phyloP scores from a whole-genome alignment of 2,888 invertebrate genomes.

The Ornithoptera priamus region DNA sequence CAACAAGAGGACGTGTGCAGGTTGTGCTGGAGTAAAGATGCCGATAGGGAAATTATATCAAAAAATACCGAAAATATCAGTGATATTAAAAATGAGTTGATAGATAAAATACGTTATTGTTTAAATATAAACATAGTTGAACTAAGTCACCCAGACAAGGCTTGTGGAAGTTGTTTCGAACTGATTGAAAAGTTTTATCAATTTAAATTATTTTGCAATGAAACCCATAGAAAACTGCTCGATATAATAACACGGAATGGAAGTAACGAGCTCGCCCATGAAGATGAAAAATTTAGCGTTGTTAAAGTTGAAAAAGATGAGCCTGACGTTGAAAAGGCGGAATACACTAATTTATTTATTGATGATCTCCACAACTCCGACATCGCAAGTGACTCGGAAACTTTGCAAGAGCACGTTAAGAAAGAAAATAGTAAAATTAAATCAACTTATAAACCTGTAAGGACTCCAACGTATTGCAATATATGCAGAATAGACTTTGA shows the following conservation, averaged over 20 bases:
- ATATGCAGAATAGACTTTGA: slow-evolving; percentile 55
- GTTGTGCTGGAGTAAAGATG: slow-evolving; percentile 59
- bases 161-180: slow-evolving; percentile 53
- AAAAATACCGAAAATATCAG: slow-evolving; percentile 34
- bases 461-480: slow-evolving; percentile 54
- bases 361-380: slow-evolving; percentile 35
- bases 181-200: slow-evolving; percentile 54
- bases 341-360: slow-evolving; percentile 30
- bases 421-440: slow-evolving; percentile 35
- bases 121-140: slow-evolving; percentile 51
- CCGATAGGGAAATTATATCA: slow-evolving; percentile 41
- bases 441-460: slow-evolving; percentile 43
- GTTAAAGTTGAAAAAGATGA: slow-evolving; percentile 36
- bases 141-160: slow-evolving; percentile 46
- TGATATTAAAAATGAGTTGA: slow-evolving; percentile 37
- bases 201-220: slow-evolving; percentile 58
- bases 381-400: slow-evolving; percentile 32
- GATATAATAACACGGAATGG: slow-evolving; percentile 38
- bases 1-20: slow-evolving; percentile 58
- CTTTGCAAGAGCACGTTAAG: slow-evolving; percentile 19
- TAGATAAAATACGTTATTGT: slow-evolving; percentile 54
- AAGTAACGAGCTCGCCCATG: slow-evolving; percentile 32
- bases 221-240: slow-evolving; percentile 49
- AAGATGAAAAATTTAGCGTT: slow-evolving; percentile 23
- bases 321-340: slow-evolving; percentile 16